Evolutionary conservation across 2,113 vertebrate species (phyloP), one percentile per base, ranked within the genome.

Genomic region (Bubo blakistoni): DNA sequence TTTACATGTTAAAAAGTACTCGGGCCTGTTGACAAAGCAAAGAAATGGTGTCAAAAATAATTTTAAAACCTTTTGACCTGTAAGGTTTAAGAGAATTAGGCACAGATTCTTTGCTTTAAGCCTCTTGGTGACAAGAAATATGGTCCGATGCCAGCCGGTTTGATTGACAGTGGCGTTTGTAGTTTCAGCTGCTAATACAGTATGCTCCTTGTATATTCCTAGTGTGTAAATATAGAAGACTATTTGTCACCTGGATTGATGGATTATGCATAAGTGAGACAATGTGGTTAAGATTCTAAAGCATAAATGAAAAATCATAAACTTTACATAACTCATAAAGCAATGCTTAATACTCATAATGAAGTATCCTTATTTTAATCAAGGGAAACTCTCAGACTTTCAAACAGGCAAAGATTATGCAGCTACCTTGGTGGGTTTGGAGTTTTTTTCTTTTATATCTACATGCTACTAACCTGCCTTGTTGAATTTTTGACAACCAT

Each of bases 11-110:
- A 98, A 98, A 98, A 98, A 98, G 98, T 98, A 98, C 98, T 98
- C 97, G 94, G 96, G 98, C 98, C 98, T 98, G 98, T 99, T 98
- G 98, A 98, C 98, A 98, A 98, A 99, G 98, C 97, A 98, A 98
- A 98, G 98, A 99, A 98, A 98, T 98, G 98, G 98, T 98, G 98
- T 99, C 98, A 99, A 99, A 99, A 99, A 98, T 99, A 98, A 99
- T 99, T 98, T 99, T 93, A 98, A 98, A 99, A 98, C 99, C 99
- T 99, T 99, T 99, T 99, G 99, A 99, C 99, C 99, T 96, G 96
- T 98, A 98, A 98, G 98, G 98, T 99, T 99, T 99, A 98, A 99
- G 98, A 98, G 98, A 99, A 99, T 98, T 99, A 99, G 98, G 98
- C 98, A 98, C 98, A 98, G 98, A 99, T 98, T 98, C 98, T 99